A percentile compares a stretch with the other conserved stretches of the same genome.
phyloP scores from a whole-genome alignment of 2,113 vertebrate genomes.

The Mola mola region DNA sequence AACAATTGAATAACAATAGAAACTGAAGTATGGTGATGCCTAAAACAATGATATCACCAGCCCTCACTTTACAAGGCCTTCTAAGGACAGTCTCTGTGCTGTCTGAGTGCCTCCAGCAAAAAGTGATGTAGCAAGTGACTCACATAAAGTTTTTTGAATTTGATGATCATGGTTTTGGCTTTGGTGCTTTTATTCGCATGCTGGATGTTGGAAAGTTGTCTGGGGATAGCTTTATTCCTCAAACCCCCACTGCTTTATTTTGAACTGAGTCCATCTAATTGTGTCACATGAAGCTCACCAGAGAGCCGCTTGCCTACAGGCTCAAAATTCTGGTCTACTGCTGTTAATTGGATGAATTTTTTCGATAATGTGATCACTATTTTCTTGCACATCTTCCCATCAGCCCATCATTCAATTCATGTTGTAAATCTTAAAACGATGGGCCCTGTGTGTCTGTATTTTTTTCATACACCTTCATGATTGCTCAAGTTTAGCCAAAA shows the following conservation, averaged over 20 bases:
- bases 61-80: conserved; percentile 61
- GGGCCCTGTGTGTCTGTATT: neutral
- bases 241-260: neutral
- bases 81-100: conserved; percentile 68
- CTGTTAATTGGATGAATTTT: conserved; percentile 18
- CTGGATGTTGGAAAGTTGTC: conserved; percentile 26
- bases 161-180: conserved; percentile 50
- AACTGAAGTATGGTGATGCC: conserved; percentile 32
- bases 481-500: conserved; percentile 32
- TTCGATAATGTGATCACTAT: conserved; percentile 8
- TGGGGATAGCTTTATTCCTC: conserved; percentile 14
- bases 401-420: neutral
- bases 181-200: conserved; percentile 32
- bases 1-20: conserved; percentile 68
- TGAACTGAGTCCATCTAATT: conserved; percentile 17
- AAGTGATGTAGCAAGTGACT: conserved; percentile 68
- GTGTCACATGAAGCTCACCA: conserved; percentile 13
- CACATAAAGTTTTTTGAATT: conserved; percentile 54
- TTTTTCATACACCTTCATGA: conserved; percentile 27
- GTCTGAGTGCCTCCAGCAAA: conserved; percentile 60
- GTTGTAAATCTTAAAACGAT: neutral
- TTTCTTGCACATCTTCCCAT: neutral
- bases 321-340: neutral
- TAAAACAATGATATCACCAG: conserved; percentile 69
- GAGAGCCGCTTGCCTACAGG: conserved; percentile 14